A percentile compares a stretch with the other conserved stretches of the same genome.
phyloP scores from a whole-genome alignment of 2,797 vertebrate genomes.

The Spinus pinus region DNA sequence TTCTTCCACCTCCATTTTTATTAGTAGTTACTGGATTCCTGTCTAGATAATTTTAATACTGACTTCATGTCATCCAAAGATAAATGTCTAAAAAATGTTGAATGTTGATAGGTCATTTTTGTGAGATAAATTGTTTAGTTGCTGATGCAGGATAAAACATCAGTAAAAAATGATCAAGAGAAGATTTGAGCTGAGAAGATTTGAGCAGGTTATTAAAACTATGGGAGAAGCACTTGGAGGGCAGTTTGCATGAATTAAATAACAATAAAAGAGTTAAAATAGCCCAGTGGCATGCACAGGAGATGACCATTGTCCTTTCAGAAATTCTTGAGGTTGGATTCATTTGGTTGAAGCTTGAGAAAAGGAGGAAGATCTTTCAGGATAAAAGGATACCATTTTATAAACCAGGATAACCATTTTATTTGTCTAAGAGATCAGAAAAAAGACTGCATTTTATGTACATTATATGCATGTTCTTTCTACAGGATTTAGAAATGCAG shows the following conservation, averaged over 20 bases:
- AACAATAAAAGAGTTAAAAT: not conserved
- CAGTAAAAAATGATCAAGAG: not conserved
- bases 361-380: not conserved
- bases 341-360: not conserved
- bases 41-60: not conserved
- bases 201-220: not conserved
- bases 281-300: fast-evolving
- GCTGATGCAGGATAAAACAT: not conserved
- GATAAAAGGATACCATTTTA: not conserved
- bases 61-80: not conserved
- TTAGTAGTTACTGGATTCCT: not conserved
- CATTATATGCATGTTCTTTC: not conserved
- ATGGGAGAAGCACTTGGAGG: not conserved
- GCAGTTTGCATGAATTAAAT: fast-evolving
- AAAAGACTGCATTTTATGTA: not conserved
- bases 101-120: not conserved
- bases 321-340: not conserved
- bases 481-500: not conserved
- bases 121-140: not conserved
- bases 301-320: not conserved
- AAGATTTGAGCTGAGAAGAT: not conserved
- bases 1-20: not conserved
- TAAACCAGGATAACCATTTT: not conserved
- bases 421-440: not conserved
- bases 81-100: not conserved